Base-by-base conservation (phyloP, 2,888 invertebrate species). In the Polymixis lichenea region DNA sequence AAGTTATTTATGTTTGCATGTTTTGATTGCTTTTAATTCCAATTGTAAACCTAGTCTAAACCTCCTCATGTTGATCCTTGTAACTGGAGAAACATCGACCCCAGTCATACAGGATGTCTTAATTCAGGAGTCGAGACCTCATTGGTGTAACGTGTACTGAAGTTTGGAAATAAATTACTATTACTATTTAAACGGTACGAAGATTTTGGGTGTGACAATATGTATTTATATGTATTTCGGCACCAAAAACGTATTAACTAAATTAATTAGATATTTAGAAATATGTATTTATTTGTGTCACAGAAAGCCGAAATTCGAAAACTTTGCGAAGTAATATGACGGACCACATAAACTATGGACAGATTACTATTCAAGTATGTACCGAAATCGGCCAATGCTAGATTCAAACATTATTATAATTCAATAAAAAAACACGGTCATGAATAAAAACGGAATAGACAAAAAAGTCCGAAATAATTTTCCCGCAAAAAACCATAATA, bases 401-500 rank as follows among this genome's bases (percentile, higher is more conserved):
- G 28, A 73, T 55, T 9, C 9, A 28, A 46, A 28, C n/a, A 25
- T 13, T 13, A 56, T 70, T 15, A 49, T 75, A 70, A 75, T 79
- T 69, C 46, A 70, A 72, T 77, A 61, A 60, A 72, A 72, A 53
- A 38, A 56, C 32, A 60, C 6, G 17, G 19, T 51, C 82, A 80
- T 80, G 53, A 84, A 80, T 84, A 86, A 84, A 80, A 77, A 69
- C 61, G 13, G 1, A 46, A 68, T 49, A 4, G n/a, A 56, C 65
- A 72, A 77, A 84, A 80, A 72, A 73, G 28, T 38, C 11, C 75
- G 60, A 51, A 78, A 85, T 84, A 60, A 85, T 88, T 88, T 88
- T 87, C 83, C 75, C 74, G 72, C 83, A 83, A 94, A 89, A 94
- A 93, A 91, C 91, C 87, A 89, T 92, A 94, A 90, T 91, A 95